These are phyloP conservation scores for Marcusenius ussheri DNA, from an alignment of 2,113 vertebrate genomes.

Conservation along the genomic window DNA sequence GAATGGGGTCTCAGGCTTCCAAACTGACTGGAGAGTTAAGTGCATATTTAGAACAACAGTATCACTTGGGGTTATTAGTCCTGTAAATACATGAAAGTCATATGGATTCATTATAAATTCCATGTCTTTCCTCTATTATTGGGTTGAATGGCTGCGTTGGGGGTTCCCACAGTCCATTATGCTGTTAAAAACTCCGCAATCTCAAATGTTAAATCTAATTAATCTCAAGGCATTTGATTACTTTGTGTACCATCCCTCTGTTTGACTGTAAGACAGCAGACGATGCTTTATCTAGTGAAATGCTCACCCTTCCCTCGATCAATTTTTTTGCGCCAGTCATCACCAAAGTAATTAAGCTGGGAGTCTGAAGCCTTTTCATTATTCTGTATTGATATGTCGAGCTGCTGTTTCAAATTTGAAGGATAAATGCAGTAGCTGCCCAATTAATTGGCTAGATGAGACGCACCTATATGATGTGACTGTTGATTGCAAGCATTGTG, in stretches of 20 bases:
- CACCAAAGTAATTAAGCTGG: not conserved
- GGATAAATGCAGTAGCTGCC: not conserved
- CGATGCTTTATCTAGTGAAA: not conserved
- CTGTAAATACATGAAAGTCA: not conserved
- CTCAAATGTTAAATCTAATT: not conserved
- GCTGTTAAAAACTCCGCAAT: not conserved
- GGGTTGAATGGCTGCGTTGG: not conserved
- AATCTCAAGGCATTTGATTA: not conserved
- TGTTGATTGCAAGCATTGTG: not conserved
- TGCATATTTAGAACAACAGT: not conserved
- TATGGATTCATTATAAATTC: not conserved
- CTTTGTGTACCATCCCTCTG: not conserved
- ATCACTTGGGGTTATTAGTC: not conserved
- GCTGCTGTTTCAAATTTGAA: not conserved
- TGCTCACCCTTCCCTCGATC: not conserved
- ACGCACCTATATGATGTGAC: not conserved
- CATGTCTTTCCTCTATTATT: not conserved
- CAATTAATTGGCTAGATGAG: not conserved
- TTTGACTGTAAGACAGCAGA: not conserved
- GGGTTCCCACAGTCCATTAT: not conserved
- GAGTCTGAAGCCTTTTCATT: conserved; percentile 10
- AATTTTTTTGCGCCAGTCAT: not conserved
- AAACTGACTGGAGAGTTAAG: conserved; percentile 3
- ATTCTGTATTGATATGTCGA: conserved; percentile 4
- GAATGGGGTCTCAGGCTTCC: not conserved